Percentiles rank a stretch among this genome's conserved stretches.
Conservation (phyloP, 2,888 invertebrate genomes). For the Apotomis betuletana region DNA sequence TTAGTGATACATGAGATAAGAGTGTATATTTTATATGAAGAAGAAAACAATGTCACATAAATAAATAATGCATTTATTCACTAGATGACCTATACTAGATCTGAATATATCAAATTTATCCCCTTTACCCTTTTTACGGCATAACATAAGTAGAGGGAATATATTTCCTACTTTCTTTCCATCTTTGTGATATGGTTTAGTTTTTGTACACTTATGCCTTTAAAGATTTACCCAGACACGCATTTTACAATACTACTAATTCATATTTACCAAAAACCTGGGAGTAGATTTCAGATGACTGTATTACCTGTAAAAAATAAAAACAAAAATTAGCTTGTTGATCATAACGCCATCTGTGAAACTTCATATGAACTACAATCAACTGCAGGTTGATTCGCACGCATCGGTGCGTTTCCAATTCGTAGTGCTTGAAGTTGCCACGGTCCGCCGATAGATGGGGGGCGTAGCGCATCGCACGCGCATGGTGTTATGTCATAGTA, state of each 20-base stretch:
- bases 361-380: conserved; percentile 2
- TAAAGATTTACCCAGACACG: no score
- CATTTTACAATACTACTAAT: no score
- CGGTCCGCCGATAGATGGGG: conserved; percentile 16
- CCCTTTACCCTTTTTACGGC: no score
- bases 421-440: conserved; percentile 1
- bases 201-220: no score
- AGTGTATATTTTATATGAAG: conserved; percentile 1
- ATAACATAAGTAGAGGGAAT: no score
- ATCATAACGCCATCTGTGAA: conserved; percentile 24
- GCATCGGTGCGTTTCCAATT: conserved; percentile 7
- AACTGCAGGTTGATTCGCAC: conserved; percentile 1
- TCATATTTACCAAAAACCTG: neutral
- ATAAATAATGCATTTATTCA: conserved; percentile 14
- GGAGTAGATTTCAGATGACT: neutral
- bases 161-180: no score
- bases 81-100: no score
- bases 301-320: conserved; percentile 38
- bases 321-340: conserved; percentile 5
- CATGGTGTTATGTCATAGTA: conserved; percentile 33
- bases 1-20: conserved; percentile 23
- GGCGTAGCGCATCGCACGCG: conserved; percentile 15
- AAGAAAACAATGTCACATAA: neutral
- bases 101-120: no score
- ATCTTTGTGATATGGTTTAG: no score